phyloP scores from a whole-genome alignment of 2,888 invertebrate species.

The Brachynemurus nebulosus region DNA sequence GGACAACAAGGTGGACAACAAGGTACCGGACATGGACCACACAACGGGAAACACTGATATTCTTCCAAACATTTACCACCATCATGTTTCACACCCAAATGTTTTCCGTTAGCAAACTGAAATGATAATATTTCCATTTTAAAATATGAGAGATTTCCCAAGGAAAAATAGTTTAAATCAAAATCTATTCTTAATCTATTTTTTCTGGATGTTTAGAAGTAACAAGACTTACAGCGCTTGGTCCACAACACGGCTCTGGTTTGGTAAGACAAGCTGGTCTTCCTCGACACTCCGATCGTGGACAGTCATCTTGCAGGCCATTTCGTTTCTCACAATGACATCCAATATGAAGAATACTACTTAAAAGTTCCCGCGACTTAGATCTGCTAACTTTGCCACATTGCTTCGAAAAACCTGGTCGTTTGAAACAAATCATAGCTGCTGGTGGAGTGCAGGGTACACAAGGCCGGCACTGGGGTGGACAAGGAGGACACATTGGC shows the following conservation, averaged over 20 bases:
- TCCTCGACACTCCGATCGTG: conserved; percentile 37
- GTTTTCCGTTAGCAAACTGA: background rate
- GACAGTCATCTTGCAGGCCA: conserved; percentile 45
- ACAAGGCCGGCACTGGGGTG: background rate
- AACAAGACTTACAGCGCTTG: too few relatives aligned
- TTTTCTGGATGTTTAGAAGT: too few relatives aligned
- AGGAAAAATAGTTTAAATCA: too few relatives aligned
- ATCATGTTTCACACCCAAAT: background rate
- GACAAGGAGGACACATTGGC: background rate
- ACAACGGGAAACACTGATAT: background rate
- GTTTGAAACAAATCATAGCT: background rate
- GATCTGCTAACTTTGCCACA: conserved; percentile 21
- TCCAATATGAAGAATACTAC: conserved; percentile 36
- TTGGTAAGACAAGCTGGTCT: conserved; percentile 33
- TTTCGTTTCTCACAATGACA: conserved; percentile 44
- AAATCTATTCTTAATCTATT: too few relatives aligned
- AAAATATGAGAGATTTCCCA: too few relatives aligned
- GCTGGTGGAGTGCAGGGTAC: background rate
- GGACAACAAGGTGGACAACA: background rate
- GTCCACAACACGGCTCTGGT: conserved; percentile 35
- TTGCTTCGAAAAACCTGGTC: background rate
- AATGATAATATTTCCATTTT: too few relatives aligned
- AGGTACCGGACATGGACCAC: background rate
- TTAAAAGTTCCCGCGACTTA: conserved; percentile 39
- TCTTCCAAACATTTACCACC: background rate